A percentile compares a stretch with the other conserved stretches of the same genome.
Evolutionary conservation across 2,113 vertebrate species (phyloP).

Genomic region (Xyliphius kryptos): DNA sequence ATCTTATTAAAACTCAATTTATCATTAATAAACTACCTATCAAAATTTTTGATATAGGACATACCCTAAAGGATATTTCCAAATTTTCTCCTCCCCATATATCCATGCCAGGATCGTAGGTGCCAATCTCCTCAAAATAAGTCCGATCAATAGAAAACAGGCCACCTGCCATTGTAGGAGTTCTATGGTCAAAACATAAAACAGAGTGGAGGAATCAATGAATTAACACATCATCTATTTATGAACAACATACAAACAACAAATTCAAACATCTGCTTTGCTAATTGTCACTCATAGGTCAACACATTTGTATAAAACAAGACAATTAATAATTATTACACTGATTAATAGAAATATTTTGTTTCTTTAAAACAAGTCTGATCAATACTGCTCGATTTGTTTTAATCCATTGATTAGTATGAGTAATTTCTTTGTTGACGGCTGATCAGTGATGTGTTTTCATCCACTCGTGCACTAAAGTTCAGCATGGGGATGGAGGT

Average conservation of each 20-base stretch:
- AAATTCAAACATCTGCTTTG: neutral
- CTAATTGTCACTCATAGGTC: too few relatives aligned
- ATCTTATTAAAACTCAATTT: too few relatives aligned
- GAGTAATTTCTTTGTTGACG: slow-evolving; percentile 22
- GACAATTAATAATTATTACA: neutral
- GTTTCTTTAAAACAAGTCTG: slow-evolving; percentile 2
- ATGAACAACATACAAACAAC: neutral
- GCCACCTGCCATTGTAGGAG: slow-evolving; percentile 97
- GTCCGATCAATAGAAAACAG: slow-evolving; percentile 94
- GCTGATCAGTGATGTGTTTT: neutral
- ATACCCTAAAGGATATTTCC: slow-evolving; percentile 99
- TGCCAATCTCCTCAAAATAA: slow-evolving; percentile 98
- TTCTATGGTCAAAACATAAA: slow-evolving; percentile 62
- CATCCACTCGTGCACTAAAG: slow-evolving; percentile 10
- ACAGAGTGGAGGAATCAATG: neutral
- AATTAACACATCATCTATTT: neutral
- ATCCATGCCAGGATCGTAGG: slow-evolving; percentile 98
- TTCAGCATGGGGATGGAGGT: slow-evolving; percentile 3
- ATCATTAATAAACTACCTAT: too few relatives aligned
- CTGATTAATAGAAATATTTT: slow-evolving; percentile 10
- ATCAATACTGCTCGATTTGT: neutral
- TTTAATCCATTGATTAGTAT: slow-evolving; percentile 1
- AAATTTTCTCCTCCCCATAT: slow-evolving; percentile 99
- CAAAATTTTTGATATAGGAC: slow-evolving; percentile 33
- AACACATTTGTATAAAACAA: neutral